Conservation (phyloP, 2,113 vertebrate species). For the Cochlearius cochlearius region DNA sequence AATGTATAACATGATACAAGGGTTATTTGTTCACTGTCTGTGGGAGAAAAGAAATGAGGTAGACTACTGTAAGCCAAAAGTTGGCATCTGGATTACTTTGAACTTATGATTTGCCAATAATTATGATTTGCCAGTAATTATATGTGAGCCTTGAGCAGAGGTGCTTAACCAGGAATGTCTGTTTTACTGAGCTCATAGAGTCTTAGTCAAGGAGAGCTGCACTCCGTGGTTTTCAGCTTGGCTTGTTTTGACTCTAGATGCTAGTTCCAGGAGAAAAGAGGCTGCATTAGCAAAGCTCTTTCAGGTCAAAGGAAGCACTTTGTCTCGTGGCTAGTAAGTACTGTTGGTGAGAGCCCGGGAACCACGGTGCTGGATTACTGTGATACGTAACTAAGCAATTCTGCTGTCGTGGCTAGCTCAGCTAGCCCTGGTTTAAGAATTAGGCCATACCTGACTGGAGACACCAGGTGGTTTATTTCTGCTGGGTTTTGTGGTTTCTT, state of each 20-base stretch:
- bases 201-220: neutral
- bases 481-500: neutral
- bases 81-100: neutral
- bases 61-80: neutral
- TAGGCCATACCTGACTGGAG: neutral
- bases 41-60: neutral
- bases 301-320: neutral
- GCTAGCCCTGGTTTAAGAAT: neutral
- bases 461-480: neutral
- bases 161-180: neutral
- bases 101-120: neutral
- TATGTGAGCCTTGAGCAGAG: neutral
- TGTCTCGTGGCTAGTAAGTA: neutral
- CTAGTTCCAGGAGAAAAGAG: neutral
- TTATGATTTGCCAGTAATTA: neutral
- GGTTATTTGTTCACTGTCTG: neutral
- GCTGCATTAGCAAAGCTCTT: neutral
- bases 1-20: neutral
- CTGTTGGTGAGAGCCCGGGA: neutral
- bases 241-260: neutral
- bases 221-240: neutral
- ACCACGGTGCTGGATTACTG: neutral
- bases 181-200: neutral
- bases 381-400: neutral
- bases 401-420: neutral